Percentiles rank a stretch among this genome's conserved stretches.
Conservation (phyloP, 2,113 vertebrate species). For the Phyllopteryx taeniolatus region DNA sequence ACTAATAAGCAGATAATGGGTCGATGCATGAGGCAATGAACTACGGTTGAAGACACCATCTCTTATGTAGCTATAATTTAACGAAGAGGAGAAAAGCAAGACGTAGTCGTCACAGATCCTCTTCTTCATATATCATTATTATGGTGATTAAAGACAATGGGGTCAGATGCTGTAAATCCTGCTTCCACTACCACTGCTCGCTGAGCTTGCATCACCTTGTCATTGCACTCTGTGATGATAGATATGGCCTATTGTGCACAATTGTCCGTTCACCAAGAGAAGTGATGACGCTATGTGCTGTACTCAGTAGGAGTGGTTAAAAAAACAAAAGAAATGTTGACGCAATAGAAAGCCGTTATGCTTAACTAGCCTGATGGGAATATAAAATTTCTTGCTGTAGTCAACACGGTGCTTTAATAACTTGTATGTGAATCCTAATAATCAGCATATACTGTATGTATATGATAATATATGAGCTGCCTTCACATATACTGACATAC, state of each 20-base stretch:
- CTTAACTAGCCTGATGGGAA: constrained; percentile 33
- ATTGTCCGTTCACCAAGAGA: constrained; percentile 9
- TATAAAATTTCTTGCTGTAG: constrained; percentile 45
- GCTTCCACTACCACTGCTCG: constrained; percentile 18
- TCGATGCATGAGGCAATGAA: constrained; percentile 13
- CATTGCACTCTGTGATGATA: constrained; percentile 38
- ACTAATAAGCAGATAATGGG: constrained; percentile 44
- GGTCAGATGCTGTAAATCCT: constrained; percentile 39
- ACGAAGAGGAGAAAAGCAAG: constrained; percentile 11
- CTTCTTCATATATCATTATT: constrained; percentile 38
- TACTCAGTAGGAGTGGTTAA: constrained; percentile 20
- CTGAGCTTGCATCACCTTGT: constrained; percentile 53
- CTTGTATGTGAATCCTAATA: constrained; percentile 33
- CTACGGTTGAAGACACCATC: constrained; percentile 9
- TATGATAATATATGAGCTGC: constrained; percentile 10
- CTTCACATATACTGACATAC: constrained; percentile 21
- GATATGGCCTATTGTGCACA: constrained; percentile 31
- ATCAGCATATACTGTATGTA: constrained; percentile 11
- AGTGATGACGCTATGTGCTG: constrained; percentile 8
- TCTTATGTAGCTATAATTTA: constrained; percentile 27
- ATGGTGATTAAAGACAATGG: constrained; percentile 50
- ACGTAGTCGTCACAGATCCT: constrained; percentile 13
- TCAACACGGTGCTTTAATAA: constrained; percentile 15
- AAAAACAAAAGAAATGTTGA: constrained; percentile 16
- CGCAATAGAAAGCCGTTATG: constrained; percentile 26